These are phyloP conservation scores for Balearica regulorum DNA, from an alignment of 2,797 vertebrate genomes.

Conservation along the genomic window DNA sequence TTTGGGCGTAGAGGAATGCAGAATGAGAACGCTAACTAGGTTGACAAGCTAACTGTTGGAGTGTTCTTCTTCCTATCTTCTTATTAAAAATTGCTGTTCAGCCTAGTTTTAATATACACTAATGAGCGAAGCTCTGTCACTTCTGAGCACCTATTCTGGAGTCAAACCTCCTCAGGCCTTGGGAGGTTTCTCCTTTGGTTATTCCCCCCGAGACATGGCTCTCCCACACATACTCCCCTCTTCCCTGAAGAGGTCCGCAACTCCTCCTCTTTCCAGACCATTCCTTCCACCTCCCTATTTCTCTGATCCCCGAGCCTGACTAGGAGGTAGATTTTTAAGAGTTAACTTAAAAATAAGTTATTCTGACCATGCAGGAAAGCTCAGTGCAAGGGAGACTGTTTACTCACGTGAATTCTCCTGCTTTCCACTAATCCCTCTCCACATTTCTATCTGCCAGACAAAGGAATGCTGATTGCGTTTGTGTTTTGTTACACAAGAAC, in stretches of 20 bases:
- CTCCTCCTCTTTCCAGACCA: neutral
- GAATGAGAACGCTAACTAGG: neutral
- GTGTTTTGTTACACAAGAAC: neutral
- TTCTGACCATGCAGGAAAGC: neutral
- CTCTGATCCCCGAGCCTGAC: neutral
- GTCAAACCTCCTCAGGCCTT: neutral
- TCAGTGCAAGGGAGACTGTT: neutral
- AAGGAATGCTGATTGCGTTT: neutral
- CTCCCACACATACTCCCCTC: neutral
- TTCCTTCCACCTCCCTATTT: neutral
- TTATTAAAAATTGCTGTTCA: neutral
- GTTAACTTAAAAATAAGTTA: neutral
- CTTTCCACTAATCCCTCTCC: neutral
- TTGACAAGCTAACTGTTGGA: neutral
- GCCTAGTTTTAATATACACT: neutral
- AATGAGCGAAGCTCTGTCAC: neutral
- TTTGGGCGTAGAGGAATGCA: neutral
- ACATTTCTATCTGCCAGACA: neutral
- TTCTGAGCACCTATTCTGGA: neutral
- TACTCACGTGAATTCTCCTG: neutral
- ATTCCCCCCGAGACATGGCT: accelerated
- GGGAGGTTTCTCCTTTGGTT: neutral
- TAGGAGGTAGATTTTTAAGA: neutral
- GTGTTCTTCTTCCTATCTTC: neutral
- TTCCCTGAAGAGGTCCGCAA: neutral